phyloP scores from a whole-genome alignment of 2,888 invertebrate genomes.

The Macroteleia sp. region DNA sequence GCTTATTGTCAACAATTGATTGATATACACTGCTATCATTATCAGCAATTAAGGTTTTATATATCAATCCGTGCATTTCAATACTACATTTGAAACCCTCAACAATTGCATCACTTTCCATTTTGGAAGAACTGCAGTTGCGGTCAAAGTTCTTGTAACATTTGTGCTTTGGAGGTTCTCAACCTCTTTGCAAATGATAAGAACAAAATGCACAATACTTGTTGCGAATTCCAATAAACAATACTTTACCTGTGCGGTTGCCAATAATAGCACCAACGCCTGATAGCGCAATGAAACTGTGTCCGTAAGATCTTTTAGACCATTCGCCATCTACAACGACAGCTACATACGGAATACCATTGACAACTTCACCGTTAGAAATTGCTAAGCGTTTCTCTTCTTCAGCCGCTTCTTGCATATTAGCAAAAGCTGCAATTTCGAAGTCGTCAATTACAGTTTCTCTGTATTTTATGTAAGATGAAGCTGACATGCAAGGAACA shows the following conservation, averaged over 20 bases:
- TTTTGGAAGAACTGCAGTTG: too few relatives aligned
- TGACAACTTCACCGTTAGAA: slow-evolving; percentile 26
- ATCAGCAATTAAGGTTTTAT: too few relatives aligned
- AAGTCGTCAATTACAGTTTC: slow-evolving; percentile 10
- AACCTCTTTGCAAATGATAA: too few relatives aligned
- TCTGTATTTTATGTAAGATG: background rate
- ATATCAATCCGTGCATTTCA: too few relatives aligned
- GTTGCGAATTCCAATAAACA: background rate
- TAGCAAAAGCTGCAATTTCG: background rate
- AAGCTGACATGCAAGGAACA: slow-evolving; percentile 7
- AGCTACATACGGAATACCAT: slow-evolving; percentile 25
- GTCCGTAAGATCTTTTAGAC: slow-evolving; percentile 34
- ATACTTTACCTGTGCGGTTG: slow-evolving; percentile 21
- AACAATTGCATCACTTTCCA: too few relatives aligned
- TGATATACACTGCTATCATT: too few relatives aligned
- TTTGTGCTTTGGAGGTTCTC: too few relatives aligned
- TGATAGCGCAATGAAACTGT: slow-evolving; percentile 23
- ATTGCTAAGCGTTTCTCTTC: slow-evolving; percentile 51
- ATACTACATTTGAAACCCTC: too few relatives aligned
- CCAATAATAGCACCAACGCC: slow-evolving; percentile 24
- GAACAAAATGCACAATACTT: too few relatives aligned
- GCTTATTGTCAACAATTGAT: too few relatives aligned
- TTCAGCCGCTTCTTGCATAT: slow-evolving; percentile 41
- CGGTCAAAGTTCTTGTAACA: too few relatives aligned
- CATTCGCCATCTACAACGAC: slow-evolving; percentile 19